phyloP scores from a whole-genome alignment of 2,888 invertebrate genomes.

The Macaria liturata region DNA sequence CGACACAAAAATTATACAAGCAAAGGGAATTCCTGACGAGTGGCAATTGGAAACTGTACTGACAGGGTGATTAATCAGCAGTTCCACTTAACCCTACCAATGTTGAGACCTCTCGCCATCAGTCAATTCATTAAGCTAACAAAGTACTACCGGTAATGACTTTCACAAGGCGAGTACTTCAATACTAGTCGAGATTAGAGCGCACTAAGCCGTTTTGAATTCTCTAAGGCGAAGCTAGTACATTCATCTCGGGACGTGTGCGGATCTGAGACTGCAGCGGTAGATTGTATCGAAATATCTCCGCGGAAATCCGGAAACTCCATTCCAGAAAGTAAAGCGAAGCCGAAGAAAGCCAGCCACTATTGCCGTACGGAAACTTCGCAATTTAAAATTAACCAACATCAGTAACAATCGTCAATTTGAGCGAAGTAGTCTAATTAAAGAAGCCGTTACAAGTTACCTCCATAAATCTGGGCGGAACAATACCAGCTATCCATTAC shows the following conservation, averaged over 20 bases:
- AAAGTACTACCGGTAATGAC: constrained; percentile 80
- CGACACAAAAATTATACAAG: constrained; percentile 56
- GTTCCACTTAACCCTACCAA: constrained; percentile 79
- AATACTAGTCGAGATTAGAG: constrained; percentile 59
- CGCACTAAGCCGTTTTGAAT: constrained; percentile 44
- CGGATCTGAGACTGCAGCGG: constrained; percentile 28
- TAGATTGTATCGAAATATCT: constrained; percentile 18
- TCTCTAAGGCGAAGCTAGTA: constrained; percentile 26
- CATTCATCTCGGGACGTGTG: constrained; percentile 18
- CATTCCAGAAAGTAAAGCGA: constrained; percentile 36
- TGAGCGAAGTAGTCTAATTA: constrained; percentile 80
- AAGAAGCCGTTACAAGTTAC: constrained; percentile 82
- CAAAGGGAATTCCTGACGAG: constrained; percentile 72
- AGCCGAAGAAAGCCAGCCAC: constrained; percentile 44
- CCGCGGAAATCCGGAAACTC: constrained; percentile 25
- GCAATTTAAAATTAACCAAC: constrained; percentile 69
- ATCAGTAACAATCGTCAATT: constrained; percentile 81
- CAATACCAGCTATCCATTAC: constrained; percentile 80
- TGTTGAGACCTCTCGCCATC: constrained; percentile 77
- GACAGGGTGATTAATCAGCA: constrained; percentile 81
- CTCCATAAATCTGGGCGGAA: constrained; percentile 80
- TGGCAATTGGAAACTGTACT: constrained; percentile 77
- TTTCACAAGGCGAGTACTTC: constrained; percentile 66
- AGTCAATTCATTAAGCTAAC: constrained; percentile 83
- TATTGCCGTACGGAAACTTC: constrained; percentile 50